Evolutionary conservation across 2,113 vertebrate genomes (phyloP), one percentile per base, ranked within the genome.

Genomic region (Megaceryle torquata): DNA sequence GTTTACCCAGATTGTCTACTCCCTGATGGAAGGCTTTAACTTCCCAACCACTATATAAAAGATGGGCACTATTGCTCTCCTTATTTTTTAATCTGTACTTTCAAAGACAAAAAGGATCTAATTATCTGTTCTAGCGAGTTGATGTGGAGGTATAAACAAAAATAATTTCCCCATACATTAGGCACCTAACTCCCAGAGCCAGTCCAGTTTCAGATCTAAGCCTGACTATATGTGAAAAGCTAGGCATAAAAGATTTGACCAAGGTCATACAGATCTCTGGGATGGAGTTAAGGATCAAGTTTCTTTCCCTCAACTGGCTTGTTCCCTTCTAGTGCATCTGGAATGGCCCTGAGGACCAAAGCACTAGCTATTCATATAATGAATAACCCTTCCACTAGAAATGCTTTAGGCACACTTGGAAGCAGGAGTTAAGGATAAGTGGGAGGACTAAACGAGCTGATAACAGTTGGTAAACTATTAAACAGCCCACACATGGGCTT

Each of bases 401-500:
- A 84, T 74, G 85, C 82, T 88, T 60, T 76, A 86, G 71, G 88
- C 65, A 71, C 33, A 25, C 8, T 75, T 10, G 1, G 64, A 79
- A 86, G 80, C 24, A 39, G 43, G 50, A 90, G 9, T 39, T 39
- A 88, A 78, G 76, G 29, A 22, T 67, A 88, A 71, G 92, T 81
- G 95, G 95, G 95, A 96, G 91, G 79, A 84, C 90, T 77, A 83
- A 78, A 71, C 19, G 54, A 86, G 35, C 75, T 86, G 85, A 94
- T 93, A 94, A 86, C 76, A 89, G 35, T 94, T 84, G 76, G 88
- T 93, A 91, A 96, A 84, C 90, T 86, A 97, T 96, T 97, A 96
- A 86, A 83, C 91, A 93, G 80, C 95, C 95, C 86, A 95, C 95
- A 93, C 44, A 81, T 53, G 37, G 51, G 53, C 88, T 86, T 82